Evolutionary conservation across 2,888 invertebrate genomes (phyloP).

Genomic region (Laothoe populi): DNA sequence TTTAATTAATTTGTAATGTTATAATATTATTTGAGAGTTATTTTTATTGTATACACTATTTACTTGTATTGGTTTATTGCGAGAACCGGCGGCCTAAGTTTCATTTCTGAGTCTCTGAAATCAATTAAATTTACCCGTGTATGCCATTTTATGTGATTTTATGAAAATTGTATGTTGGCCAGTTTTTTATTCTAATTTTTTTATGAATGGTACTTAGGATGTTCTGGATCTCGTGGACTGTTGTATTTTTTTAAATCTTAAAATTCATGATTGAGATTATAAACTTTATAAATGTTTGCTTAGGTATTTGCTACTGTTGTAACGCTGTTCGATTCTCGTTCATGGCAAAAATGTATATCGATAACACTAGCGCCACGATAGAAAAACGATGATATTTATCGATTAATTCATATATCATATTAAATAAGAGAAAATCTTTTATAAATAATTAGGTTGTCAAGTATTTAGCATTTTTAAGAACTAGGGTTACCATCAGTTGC

Average conservation of each 20-base stretch:
- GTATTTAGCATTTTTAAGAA: no score
- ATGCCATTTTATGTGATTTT: no score
- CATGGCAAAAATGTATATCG: constrained; percentile 8
- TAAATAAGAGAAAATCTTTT: no score
- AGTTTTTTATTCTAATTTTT: no score
- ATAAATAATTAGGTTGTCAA: no score
- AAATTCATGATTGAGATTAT: constrained; percentile 13
- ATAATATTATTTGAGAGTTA: constrained; percentile 10
- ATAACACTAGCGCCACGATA: constrained; percentile 15
- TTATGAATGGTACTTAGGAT: no score
- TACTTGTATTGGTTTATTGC: neutral
- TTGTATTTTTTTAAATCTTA: neutral
- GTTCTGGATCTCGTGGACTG: neutral
- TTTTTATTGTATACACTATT: constrained; percentile 5
- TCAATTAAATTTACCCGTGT: no score
- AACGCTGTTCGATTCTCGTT: constrained; percentile 13
- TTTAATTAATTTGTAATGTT: neutral
- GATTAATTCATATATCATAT: neutral
- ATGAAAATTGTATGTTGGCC: no score
- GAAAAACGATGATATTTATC: neutral
- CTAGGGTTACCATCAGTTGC: no score
- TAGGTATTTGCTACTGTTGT: constrained; percentile 5
- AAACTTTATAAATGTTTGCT: constrained; percentile 9
- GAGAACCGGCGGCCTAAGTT: neutral
- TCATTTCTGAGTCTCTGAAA: neutral